Base-by-base conservation (phyloP, 2,888 invertebrate species). In the Hydrotaea cyrtoneurina region DNA sequence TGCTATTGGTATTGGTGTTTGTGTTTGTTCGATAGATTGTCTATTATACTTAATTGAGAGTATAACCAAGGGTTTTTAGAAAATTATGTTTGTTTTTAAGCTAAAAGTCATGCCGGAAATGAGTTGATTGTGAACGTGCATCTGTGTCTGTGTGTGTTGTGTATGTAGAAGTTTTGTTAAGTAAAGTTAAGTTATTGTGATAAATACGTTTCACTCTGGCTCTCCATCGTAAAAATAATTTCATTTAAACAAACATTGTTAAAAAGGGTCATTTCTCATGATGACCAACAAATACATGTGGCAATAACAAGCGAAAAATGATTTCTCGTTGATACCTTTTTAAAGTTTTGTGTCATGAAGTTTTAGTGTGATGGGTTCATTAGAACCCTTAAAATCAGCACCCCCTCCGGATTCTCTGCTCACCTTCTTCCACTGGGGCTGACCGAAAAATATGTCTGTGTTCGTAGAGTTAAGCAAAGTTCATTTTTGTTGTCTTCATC, bases 11-110 rank as follows among this genome's bases (percentile, higher is more conserved):
- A 7, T 31, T 21, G 53, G 50, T 71, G 75, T 50, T 57, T 55
- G 59, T 23, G 64, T 66, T 23, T 64, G 21, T 39, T 79, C 76
- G 46, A 77, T 59, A 64, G 50, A 50, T n/a, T 59, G 57, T 82
- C 74, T 78, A 74, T 50, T 71, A 64, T 53, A 78, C 69, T 74
- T 80, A 77, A 83, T 69, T 80, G 66, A 75, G 69, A 78, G 79
- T 82, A 53, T 71, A 64, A 80, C 39, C 69, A 57, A 76, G 72
- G 55, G 57, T 78, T 78, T 78, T 71, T 62, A 78, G 46, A 77
- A 79, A 85, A 81, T 79, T 62, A 71, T 82, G 81, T 85, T 85
- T 79, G 69, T 19, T 73, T 79, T 79, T 80, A 78, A 80, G 80
- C 75, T 80, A 23, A 78, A 80, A 80, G 80, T 75, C 80, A 82